Percentiles rank a stretch among this genome's conserved stretches.
Conservation (phyloP, 2,797 vertebrate species). For the Myoxocephalus aenaeus region DNA sequence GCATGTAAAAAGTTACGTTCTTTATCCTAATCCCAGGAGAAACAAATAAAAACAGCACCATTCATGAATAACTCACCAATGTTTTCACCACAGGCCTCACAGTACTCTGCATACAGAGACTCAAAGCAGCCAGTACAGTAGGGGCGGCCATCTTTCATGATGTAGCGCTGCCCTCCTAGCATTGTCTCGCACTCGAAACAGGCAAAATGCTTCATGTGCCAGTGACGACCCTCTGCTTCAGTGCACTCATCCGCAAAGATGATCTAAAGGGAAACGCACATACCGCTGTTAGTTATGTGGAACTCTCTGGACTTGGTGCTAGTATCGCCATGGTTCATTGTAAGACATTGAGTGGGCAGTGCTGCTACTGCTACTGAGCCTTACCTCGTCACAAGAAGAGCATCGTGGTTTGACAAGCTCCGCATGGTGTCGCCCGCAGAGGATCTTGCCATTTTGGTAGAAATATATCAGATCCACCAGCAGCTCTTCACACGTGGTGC, state of each 20-base stretch:
- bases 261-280: slow-evolving; percentile 81
- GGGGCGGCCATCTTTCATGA: slow-evolving; percentile 96
- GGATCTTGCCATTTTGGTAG: slow-evolving; percentile 93
- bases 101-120: slow-evolving; percentile 95
- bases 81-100: slow-evolving; percentile 95
- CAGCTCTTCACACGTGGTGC: slow-evolving; percentile 92
- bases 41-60: not conserved
- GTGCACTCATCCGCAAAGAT: slow-evolving; percentile 98
- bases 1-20: too few relatives aligned
- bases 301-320: not conserved
- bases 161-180: slow-evolving; percentile 96
- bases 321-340: not conserved
- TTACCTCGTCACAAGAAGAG: slow-evolving; percentile 90
- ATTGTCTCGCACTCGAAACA: slow-evolving; percentile 94
- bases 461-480: slow-evolving; percentile 99
- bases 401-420: slow-evolving; percentile 97
- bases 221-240: slow-evolving; percentile 95
- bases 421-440: slow-evolving; percentile 95
- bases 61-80: slow-evolving; percentile 86
- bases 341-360: not conserved
- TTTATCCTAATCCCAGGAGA: not conserved
- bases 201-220: slow-evolving; percentile 99
- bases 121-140: slow-evolving; percentile 97
- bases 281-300: slow-evolving; percentile 4
- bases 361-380: not conserved